A percentile compares a stretch with the other conserved stretches of the same genome.
phyloP scores from a whole-genome alignment of 2,797 vertebrate species.

The Hybognathus amarus region DNA sequence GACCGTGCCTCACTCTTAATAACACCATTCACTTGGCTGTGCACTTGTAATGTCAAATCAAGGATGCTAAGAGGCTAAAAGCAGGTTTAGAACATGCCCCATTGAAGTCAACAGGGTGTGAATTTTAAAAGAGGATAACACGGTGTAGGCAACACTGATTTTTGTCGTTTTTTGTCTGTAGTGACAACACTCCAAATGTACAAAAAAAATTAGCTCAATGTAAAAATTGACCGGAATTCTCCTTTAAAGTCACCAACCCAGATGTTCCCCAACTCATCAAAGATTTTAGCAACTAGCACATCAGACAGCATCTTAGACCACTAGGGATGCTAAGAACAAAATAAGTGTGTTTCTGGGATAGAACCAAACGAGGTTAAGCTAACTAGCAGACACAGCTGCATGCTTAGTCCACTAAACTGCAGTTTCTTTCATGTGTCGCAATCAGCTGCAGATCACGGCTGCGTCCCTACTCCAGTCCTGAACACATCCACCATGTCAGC shows the following conservation, averaged over 20 bases:
- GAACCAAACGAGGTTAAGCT: constrained; percentile 20
- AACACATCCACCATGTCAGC: constrained; percentile 39
- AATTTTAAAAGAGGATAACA: too few species aligned
- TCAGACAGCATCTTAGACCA: constrained; percentile 4
- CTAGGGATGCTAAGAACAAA: constrained; percentile 7
- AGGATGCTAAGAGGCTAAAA: too few species aligned
- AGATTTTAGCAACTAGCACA: neutral
- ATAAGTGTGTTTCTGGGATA: neutral
- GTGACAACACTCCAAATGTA: too few species aligned
- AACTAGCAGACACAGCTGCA: constrained; percentile 72
- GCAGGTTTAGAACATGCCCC: too few species aligned
- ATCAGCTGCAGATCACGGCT: constrained; percentile 68
- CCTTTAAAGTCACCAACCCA: neutral
- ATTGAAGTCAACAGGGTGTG: too few species aligned
- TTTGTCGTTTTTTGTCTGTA: too few species aligned
- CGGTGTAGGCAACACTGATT: too few species aligned
- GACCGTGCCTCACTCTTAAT: too few species aligned
- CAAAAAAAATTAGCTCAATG: too few species aligned
- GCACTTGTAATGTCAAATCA: too few species aligned
- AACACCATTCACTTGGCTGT: too few species aligned
- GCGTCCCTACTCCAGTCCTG: constrained; percentile 17
- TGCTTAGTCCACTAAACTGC: constrained; percentile 67
- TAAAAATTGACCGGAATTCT: too few species aligned
- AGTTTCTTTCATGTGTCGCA: constrained; percentile 59
- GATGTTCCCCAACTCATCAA: constrained; percentile 26